phyloP scores from a whole-genome alignment of 2,888 invertebrate species.

The Boloria selene region DNA sequence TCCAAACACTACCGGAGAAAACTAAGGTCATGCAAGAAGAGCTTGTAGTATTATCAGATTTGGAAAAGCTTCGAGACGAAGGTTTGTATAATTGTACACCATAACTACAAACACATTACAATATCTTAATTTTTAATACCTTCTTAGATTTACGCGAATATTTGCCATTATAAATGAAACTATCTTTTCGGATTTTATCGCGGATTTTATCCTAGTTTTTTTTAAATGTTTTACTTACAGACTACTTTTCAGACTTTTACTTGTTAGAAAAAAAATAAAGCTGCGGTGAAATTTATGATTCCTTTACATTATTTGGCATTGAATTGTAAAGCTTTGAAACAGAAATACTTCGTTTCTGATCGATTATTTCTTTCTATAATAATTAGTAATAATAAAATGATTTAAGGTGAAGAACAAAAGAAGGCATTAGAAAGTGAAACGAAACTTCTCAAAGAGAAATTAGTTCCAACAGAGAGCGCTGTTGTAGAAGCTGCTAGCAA shows the following conservation, averaged over 20 bases:
- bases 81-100: slow-evolving; percentile 53
- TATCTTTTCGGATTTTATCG: no score
- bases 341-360: no score
- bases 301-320: no score
- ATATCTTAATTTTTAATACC: no score
- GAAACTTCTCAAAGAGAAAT: slow-evolving; percentile 71
- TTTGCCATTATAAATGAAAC: no score
- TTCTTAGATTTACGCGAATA: no score
- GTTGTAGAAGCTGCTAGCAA: slow-evolving; percentile 76
- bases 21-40: slow-evolving; percentile 85
- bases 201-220: no score
- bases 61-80: slow-evolving; percentile 82
- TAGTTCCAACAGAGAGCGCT: slow-evolving; percentile 74
- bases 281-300: no score
- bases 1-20: slow-evolving; percentile 86
- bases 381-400: neutral
- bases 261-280: no score
- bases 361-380: no score
- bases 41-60: slow-evolving; percentile 82
- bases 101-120: neutral
- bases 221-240: neutral
- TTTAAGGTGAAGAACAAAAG: slow-evolving; percentile 76
- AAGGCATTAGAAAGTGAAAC: slow-evolving; percentile 77
- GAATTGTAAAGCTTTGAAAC: no score
- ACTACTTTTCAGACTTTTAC: no score